Conservation (phyloP, 1,140 invertebrate genomes). For the Drosophila kohkoa region DNA sequence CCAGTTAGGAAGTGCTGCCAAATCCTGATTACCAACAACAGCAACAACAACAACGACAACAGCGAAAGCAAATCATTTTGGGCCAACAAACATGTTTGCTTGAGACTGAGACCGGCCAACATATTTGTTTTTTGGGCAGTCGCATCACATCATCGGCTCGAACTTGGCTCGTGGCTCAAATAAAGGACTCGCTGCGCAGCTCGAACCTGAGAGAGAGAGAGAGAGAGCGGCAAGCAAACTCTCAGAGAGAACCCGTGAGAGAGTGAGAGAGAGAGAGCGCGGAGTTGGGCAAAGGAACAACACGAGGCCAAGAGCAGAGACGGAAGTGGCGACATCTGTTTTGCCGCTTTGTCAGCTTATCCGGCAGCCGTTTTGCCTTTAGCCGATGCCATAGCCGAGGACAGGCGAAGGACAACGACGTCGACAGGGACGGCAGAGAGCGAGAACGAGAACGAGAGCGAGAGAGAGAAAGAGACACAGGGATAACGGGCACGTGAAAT, state of each 20-base stretch:
- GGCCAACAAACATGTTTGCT: conserved; percentile 55
- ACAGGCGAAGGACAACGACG: conserved; percentile 38
- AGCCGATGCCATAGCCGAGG: conserved; percentile 49
- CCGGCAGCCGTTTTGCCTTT: conserved; percentile 42
- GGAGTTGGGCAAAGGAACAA: conserved; percentile 25
- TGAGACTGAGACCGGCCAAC: conserved; percentile 55
- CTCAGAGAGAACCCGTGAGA: conserved; percentile 20
- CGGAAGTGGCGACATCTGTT: conserved; percentile 83
- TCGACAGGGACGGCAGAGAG: conserved; percentile 11
- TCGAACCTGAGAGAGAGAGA: conserved; percentile 33
- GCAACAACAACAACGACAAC: conserved; percentile 31
- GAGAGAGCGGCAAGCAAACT: conserved; percentile 36
- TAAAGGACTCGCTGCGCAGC: conserved; percentile 57
- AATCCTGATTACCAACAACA: conserved; percentile 44
- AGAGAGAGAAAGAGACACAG: conserved; percentile 20
- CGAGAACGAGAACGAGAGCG: no score
- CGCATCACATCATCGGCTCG: conserved; percentile 50
- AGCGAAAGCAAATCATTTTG: conserved; percentile 42
- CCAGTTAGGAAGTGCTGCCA: conserved; percentile 48
- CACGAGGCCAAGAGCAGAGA: conserved; percentile 22
- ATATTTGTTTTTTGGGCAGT: conserved; percentile 40
- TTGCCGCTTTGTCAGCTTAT: conserved; percentile 80
- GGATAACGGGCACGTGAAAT: conserved; percentile 54
- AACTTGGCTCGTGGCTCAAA: conserved; percentile 42
- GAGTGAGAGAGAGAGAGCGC: background rate